These are phyloP conservation scores for Diadromus collaris DNA, from an alignment of 2,888 invertebrate genomes.

Conservation along the genomic window DNA sequence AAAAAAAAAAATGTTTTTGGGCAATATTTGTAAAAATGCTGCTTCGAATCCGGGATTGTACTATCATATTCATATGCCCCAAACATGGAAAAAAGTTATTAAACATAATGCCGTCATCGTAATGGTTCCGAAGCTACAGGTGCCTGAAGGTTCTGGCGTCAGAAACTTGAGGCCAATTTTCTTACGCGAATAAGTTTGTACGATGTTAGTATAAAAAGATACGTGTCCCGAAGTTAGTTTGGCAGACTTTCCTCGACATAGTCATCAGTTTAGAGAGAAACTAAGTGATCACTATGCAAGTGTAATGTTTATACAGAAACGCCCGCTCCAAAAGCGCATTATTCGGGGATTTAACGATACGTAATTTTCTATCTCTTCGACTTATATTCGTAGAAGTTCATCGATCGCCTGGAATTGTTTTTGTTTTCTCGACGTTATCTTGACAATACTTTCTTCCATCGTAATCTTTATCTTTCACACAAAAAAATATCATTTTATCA, in stretches of 20 bases:
- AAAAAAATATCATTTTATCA: not conserved
- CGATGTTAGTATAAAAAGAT: not conserved
- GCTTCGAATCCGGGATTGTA: not conserved
- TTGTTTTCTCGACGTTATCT: conserved; percentile 1
- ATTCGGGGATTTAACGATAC: conserved; percentile 72
- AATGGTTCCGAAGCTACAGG: not conserved
- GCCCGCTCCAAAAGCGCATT: conserved; percentile 80
- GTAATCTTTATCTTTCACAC: conserved; percentile 2
- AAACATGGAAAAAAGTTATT: not conserved
- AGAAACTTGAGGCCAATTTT: not conserved
- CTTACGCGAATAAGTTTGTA: not conserved
- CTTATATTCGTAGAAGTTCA: conserved; percentile 37
- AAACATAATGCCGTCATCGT: not conserved
- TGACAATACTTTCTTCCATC: not conserved
- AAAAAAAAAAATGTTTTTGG: not conserved
- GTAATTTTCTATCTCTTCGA: conserved; percentile 63
- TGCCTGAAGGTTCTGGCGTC: not conserved
- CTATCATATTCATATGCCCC: not conserved
- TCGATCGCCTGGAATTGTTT: conserved; percentile 33
- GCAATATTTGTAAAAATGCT: too few relatives aligned
- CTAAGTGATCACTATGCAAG: conserved; percentile 2
- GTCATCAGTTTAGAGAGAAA: conserved; percentile 1
- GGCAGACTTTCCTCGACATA: not conserved
- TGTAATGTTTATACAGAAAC: conserved; percentile 47
- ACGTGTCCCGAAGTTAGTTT: conserved; percentile 26